These are phyloP conservation scores for Odontesthes bonariensis DNA, from an alignment of 2,113 vertebrate genomes.

Conservation along the genomic window DNA sequence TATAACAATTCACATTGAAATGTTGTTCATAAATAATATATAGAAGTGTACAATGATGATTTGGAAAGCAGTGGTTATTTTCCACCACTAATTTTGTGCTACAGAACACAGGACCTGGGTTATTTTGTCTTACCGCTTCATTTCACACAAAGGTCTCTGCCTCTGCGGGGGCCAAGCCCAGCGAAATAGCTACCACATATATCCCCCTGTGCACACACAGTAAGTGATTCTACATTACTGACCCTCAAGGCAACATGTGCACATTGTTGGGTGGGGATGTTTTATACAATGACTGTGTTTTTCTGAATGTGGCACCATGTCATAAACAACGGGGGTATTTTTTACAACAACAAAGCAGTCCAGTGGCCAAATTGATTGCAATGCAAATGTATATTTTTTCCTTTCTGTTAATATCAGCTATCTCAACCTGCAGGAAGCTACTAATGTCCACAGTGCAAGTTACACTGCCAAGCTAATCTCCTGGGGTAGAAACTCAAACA, in stretches of 20 bases:
- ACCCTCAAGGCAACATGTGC: conserved; percentile 42
- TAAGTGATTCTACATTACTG: conserved; percentile 33
- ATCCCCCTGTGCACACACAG: conserved; percentile 10
- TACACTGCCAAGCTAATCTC: conserved; percentile 45
- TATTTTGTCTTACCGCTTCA: conserved; percentile 27
- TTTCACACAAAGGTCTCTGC: conserved; percentile 25
- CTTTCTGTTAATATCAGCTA: conserved; percentile 24
- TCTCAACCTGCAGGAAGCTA: conserved; percentile 41
- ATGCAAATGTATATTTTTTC: conserved; percentile 19
- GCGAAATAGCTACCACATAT: conserved; percentile 7
- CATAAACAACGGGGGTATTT: conserved; percentile 18
- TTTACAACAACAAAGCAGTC: conserved; percentile 42
- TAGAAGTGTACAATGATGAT: neutral
- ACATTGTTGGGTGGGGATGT: conserved; percentile 30
- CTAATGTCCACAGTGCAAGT: conserved; percentile 31
- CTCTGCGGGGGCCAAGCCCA: conserved; percentile 15
- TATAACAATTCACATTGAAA: too few relatives aligned
- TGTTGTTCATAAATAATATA: neutral
- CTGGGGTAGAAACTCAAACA: conserved; percentile 24
- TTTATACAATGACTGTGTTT: conserved; percentile 16
- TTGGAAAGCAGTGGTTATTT: neutral
- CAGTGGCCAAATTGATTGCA: conserved; percentile 32
- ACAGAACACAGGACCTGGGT: conserved; percentile 1
- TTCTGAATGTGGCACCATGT: conserved; percentile 17
- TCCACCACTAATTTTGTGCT: neutral